Evolutionary conservation across 2,888 invertebrate genomes (phyloP), one percentile per base, ranked within the genome.

Genomic region (Tortricodes alternella): DNA sequence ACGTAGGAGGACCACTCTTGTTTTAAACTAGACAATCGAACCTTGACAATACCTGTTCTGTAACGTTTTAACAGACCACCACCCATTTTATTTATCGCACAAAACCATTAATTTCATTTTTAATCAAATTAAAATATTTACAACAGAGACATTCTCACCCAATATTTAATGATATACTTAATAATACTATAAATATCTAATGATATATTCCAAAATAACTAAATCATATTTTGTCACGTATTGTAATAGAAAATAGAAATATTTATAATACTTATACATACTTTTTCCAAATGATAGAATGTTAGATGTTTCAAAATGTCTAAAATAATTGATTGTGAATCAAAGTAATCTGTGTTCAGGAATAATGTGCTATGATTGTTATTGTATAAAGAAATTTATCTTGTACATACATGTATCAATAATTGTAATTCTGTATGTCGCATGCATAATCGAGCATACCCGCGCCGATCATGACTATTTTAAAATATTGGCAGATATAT

Each of bases 331-430:
- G 62, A 79, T 83, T 86, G 81, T 85, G 73, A 80, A 80, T 77
- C 70, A 70, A 74, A 67, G 38, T 74, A 66, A 80, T 83, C 81
- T 85, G 87, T 88, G 88, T 88, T 88, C 88, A 88, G 78, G 74
- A 71, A 67, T 66, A 68, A 73, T 76, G 71, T 81, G 76, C 77
- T 85, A 82, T 80, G 72, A 80, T 81, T 83, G 81, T 85, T 85
- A 75, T 67, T 74, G 70, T 78, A 74, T 74, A 74, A 76, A 78
- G 63, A 67, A 71, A 73, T 77, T 69, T 73, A 78, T 77, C 72
- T 73, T 76, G 77, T 66, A 68, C 67, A 59, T 65, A 65, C 21
- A 55, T 53, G 32, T 63, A 65, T 67, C 67, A 60, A 66, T 62
- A 67, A 59, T 44, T 24, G 51, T 61, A 61, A 61, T 61, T 64